Conservation (phyloP, 2,888 invertebrate genomes). For the Leptothorax acervorum region DNA sequence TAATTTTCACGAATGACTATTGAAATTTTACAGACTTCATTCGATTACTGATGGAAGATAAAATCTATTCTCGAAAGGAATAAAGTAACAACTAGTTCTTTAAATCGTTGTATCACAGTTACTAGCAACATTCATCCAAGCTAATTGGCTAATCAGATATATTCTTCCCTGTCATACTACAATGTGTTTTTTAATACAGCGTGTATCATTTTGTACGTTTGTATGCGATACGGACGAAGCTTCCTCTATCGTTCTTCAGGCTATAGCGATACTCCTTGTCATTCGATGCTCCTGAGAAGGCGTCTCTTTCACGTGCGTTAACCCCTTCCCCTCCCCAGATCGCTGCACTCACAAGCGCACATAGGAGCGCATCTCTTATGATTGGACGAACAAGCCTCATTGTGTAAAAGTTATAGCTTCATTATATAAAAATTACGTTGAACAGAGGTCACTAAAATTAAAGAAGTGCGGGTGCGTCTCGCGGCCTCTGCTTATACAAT, state of each 20-base stretch:
- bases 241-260: conserved; percentile 30
- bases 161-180: not conserved
- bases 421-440: not conserved
- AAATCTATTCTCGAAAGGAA: not conserved
- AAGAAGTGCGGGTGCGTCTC: not conserved
- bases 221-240: not conserved
- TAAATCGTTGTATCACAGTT: conserved; percentile 6
- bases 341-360: not conserved
- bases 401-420: not conserved
- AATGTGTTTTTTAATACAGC: conserved; percentile 20
- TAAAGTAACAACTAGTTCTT: not conserved
- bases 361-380: not conserved
- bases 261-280: conserved; percentile 7
- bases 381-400: not conserved
- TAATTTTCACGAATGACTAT: not conserved
- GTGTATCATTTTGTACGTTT: not conserved
- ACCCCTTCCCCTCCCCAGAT: not conserved
- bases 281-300: conserved; percentile 46
- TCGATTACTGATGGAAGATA: not conserved
- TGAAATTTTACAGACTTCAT: not conserved
- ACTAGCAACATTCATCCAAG: conserved; percentile 4
- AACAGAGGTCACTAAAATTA: not conserved
- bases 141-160: conserved; percentile 28
- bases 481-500: conserved; percentile 25
- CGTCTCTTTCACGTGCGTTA: conserved; percentile 19